These are phyloP conservation scores for Uromys caudimaculatus DNA, from an alignment of 2,797 vertebrate species.

Conservation along the genomic window DNA sequence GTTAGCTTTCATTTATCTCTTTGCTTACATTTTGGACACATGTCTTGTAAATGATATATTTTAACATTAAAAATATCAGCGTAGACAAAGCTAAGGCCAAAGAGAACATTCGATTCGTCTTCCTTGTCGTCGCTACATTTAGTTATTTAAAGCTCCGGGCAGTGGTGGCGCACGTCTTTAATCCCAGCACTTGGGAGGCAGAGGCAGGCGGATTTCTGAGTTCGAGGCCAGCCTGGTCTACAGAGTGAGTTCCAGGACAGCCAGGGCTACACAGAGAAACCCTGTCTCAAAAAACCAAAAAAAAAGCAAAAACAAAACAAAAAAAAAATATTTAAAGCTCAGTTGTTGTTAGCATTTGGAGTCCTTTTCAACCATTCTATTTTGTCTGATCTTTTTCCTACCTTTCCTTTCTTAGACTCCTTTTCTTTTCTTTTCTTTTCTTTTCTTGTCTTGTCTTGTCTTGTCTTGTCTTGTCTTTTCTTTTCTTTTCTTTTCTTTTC, in stretches of 20 bases:
- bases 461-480: too few relatives aligned
- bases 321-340: constrained; percentile 1
- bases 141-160: too few relatives aligned
- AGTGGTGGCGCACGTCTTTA: too few relatives aligned
- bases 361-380: background rate
- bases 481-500: background rate
- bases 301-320: too few relatives aligned
- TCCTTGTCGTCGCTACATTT: background rate
- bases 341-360: background rate
- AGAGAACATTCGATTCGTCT: background rate
- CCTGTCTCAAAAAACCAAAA: too few relatives aligned
- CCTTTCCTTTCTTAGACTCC: constrained; percentile 18
- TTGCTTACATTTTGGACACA: background rate
- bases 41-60: background rate
- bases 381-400: constrained; percentile 23
- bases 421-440: background rate
- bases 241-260: too few relatives aligned
- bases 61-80: background rate
- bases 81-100: background rate
- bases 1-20: background rate
- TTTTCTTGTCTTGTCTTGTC: too few relatives aligned
- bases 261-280: too few relatives aligned
- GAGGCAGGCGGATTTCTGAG: too few relatives aligned
- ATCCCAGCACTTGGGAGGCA: too few relatives aligned
- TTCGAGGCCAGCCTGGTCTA: too few relatives aligned